Evolutionary conservation across 2,888 invertebrate species (phyloP), one percentile per base, ranked within the genome.

Genomic region (Scaptomyza polygonia): DNA sequence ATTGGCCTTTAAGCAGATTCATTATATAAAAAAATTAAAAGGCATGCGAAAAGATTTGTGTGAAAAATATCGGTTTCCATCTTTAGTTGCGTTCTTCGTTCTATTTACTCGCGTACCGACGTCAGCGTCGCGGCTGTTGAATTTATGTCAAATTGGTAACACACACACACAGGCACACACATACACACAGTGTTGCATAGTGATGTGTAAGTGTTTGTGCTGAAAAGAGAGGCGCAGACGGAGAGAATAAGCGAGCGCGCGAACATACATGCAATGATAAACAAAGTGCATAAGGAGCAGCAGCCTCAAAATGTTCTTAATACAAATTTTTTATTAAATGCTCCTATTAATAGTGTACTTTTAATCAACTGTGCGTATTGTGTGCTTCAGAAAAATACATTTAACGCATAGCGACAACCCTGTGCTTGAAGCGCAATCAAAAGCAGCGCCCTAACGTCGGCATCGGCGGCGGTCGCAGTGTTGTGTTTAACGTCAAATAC

Each of bases 121-220:
- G 84, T 81, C 74, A 88, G 85, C 84, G 82, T 80, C 83, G 90
- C 90, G 91, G 90, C 90, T 90, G 89, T 90, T 90, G 90, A 85
- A 89, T 90, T 90, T 89, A 88, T 90, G 89, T 90, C 89, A 90
- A 89, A 87, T 86, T 88, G 84, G 84, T 84, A 84, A 84, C 88
- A 79, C 66, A 86, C 83, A 79, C 82, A 76, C 56, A 66, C 45
- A 65, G 53, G 77, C 82, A 77, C 82, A 75, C 55, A 53, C 49
- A 71, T 52, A 64, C 56, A 63, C 48, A 63, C 56, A 61, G 69
- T 69, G 77, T 74, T 86, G 83, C 81, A 76, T 64, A 53, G 73
- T 77, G 65, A 21, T 21, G 21, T 21, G 21, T 21, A 21, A 61
- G 70, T 49, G 68, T 74, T 44, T 62, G 56, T 72, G 43, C 18